Evolutionary conservation across 2,888 invertebrate genomes (phyloP).

Genomic region (Blera fallax): DNA sequence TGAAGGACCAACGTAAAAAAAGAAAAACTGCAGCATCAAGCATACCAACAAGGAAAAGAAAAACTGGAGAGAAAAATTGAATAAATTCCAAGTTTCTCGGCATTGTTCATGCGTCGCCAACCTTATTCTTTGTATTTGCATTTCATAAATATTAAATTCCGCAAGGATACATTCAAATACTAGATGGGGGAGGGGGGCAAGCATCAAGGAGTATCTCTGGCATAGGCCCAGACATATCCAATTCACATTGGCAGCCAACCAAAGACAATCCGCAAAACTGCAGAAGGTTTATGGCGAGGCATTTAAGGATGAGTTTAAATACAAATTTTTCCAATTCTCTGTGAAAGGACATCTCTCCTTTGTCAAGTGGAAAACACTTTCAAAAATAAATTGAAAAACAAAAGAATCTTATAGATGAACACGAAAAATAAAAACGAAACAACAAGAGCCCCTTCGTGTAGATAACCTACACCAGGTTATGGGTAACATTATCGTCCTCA

Average conservation of each 20-base stretch:
- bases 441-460: slow-evolving; percentile 18
- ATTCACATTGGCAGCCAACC: slow-evolving; percentile 71
- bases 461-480: slow-evolving; percentile 39
- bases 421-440: slow-evolving; percentile 10
- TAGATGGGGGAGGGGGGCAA: neutral
- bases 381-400: slow-evolving; percentile 67
- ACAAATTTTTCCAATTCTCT: slow-evolving; percentile 39
- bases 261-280: slow-evolving; percentile 69
- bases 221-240: slow-evolving; percentile 69
- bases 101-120: slow-evolving; percentile 70
- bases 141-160: slow-evolving; percentile 73
- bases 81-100: slow-evolving; percentile 63
- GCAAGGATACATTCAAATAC: slow-evolving; percentile 59
- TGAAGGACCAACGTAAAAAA: slow-evolving; percentile 30
- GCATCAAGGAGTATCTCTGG: slow-evolving; percentile 18
- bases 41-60: slow-evolving; percentile 26
- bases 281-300: slow-evolving; percentile 26
- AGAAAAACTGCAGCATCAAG: slow-evolving; percentile 20
- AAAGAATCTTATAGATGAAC: slow-evolving; percentile 55
- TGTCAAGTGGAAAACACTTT: slow-evolving; percentile 72
- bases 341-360: slow-evolving; percentile 47
- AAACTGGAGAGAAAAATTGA: slow-evolving; percentile 1
- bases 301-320: slow-evolving; percentile 50
- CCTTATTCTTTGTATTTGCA: slow-evolving; percentile 70
- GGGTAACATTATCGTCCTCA: slow-evolving; percentile 31